phyloP scores from a whole-genome alignment of 2,888 invertebrate genomes.

The Argyresthia albistria region DNA sequence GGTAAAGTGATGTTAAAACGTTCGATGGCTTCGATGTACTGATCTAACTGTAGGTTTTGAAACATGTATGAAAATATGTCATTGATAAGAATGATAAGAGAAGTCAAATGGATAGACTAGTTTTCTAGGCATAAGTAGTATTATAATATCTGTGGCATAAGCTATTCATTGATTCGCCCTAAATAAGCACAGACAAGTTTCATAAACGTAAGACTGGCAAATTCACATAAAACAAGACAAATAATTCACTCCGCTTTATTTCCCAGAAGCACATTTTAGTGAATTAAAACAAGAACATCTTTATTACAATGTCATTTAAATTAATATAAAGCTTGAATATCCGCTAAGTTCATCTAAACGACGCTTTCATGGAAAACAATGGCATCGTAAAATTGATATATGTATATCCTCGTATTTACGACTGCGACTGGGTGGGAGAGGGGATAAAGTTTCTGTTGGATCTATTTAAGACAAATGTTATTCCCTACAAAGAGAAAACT shows the following conservation, averaged over 20 bases:
- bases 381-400: conserved; percentile 3
- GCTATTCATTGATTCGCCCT: too few species aligned
- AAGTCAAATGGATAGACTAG: too few species aligned
- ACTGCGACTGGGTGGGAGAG: conserved; percentile 21
- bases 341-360: background rate
- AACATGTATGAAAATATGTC: too few species aligned
- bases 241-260: background rate
- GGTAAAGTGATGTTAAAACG: background rate
- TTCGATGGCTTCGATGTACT: background rate
- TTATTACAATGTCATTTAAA: too few species aligned
- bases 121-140: too few species aligned
- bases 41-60: too few species aligned
- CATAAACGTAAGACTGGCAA: too few species aligned
- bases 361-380: background rate
- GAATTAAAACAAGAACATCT: too few species aligned
- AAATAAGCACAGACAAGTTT: too few species aligned
- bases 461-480: conserved; percentile 59
- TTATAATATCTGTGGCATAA: too few species aligned
- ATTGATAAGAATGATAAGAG: too few species aligned
- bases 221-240: background rate
- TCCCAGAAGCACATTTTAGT: background rate
- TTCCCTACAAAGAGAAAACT: conserved; percentile 50
- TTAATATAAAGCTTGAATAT: too few species aligned
- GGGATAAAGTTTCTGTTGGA: conserved; percentile 44
- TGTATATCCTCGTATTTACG: conserved; percentile 12